Base-by-base conservation (phyloP, 2,113 vertebrate species). In the Abramis brama region DNA sequence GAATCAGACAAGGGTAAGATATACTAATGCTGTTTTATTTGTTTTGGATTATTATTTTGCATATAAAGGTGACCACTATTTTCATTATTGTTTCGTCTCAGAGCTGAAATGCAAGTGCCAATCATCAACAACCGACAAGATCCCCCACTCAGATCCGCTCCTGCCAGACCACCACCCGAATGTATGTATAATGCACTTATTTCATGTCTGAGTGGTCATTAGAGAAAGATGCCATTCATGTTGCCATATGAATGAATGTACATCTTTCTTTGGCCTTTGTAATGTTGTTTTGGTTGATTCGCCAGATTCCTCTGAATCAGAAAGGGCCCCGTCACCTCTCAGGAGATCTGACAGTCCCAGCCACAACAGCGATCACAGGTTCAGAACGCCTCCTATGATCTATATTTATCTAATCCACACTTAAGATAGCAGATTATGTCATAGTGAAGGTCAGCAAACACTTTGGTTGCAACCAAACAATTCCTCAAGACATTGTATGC, bases 281-380 rank as follows among this genome's bases (percentile, higher is more conserved):
- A 52, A 57, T 13, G 27, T 73, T 10, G 6, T 23, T 68, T 70
- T 73, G 66, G 5, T 57, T 83, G 59, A 0, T 55, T 39, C 0
- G 85, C 30, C 89, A 95, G 95, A 95, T 83, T 93, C 92, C 33
- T 93, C 93, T 1, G 93, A 87, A 66, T 94, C 93, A 0, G 94
- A 95, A 33, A 86, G 90, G 23, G 71, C 91, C 89, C 73, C 81
- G 12, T 93, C 91, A 7, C 91, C 93, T 3, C 92, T 92, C 45
- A 89, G 93, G 86, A 94, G 94, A 85, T 93, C 92, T 0, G 93
- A 93, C 17, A 95, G 95, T 88, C 93, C 93, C 0, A 94, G 93
- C 87, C 89, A 27, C 2, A 86, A 89, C 1, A 83, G 23, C 75
- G 62, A 71, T 55, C 92, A 30, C 85, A 91, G 93, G 95, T 95